Conservation (phyloP, 2,797 vertebrate genomes). For the Enteromius thamalakanensis region DNA sequence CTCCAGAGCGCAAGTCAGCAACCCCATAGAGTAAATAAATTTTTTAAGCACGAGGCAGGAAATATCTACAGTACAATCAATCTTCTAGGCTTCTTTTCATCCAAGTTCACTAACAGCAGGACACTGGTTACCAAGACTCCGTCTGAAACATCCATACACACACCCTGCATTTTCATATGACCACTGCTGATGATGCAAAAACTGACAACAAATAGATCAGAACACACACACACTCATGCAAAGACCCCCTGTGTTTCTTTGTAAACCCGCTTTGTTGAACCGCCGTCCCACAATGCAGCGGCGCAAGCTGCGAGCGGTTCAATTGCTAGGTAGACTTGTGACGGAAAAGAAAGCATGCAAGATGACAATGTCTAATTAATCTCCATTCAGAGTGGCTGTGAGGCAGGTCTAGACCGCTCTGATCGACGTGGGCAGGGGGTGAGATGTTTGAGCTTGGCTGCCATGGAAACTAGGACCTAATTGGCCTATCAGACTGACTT, state of each 20-base stretch:
- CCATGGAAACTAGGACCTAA: slow-evolving; percentile 61
- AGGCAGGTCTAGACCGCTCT: slow-evolving; percentile 41
- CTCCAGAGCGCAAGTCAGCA: not conserved
- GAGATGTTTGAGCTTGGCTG: slow-evolving; percentile 54
- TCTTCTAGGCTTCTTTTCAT: not conserved
- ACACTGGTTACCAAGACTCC: slow-evolving; percentile 55
- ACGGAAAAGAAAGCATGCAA: slow-evolving; percentile 66
- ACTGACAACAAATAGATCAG: slow-evolving; percentile 20
- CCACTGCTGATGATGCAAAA: slow-evolving; percentile 52
- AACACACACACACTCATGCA: slow-evolving; percentile 38
- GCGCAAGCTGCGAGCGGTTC: slow-evolving; percentile 5
- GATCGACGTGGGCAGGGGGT: slow-evolving; percentile 32
- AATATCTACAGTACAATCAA: not conserved
- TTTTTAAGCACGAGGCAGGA: not conserved
- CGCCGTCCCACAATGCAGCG: slow-evolving; percentile 37
- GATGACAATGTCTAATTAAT: slow-evolving; percentile 70
- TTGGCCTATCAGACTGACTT: slow-evolving; percentile 59
- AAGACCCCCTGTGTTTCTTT: slow-evolving; percentile 71
- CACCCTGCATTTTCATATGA: slow-evolving; percentile 21
- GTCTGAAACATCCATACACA: slow-evolving; percentile 50
- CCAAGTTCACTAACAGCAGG: slow-evolving; percentile 33
- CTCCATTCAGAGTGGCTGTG: slow-evolving; percentile 58
- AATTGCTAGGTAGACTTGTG: slow-evolving; percentile 62
- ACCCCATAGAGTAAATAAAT: not conserved
- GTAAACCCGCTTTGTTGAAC: slow-evolving; percentile 71